Evolutionary conservation across 1,140 invertebrate genomes (phyloP).

Genomic region (Oryctes rhinoceros): DNA sequence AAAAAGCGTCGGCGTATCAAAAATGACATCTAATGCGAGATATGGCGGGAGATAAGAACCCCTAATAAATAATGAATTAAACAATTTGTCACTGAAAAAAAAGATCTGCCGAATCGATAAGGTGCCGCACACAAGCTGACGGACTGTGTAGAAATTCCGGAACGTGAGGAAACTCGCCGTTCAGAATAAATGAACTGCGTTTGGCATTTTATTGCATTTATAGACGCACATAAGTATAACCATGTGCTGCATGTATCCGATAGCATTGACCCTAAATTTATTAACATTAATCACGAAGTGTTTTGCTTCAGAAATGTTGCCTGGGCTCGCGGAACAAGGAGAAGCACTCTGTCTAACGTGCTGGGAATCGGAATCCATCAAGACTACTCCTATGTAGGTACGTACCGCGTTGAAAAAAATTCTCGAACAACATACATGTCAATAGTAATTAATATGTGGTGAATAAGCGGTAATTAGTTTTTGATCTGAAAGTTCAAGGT

Average conservation of each 20-base stretch:
- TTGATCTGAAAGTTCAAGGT: constrained; percentile 5
- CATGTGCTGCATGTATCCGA: neutral
- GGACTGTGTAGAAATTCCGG: neutral
- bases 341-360: neutral
- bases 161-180: neutral
- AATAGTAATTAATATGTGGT: constrained; percentile 4
- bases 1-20: neutral
- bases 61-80: neutral
- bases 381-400: too few species aligned
- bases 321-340: constrained; percentile 1
- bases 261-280: constrained; percentile 31
- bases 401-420: neutral
- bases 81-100: neutral
- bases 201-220: neutral
- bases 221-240: neutral
- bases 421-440: neutral
- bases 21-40: constrained; percentile 5
- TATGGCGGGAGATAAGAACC: neutral
- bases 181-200: neutral
- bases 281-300: constrained; percentile 29
- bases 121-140: neutral
- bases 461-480: neutral
- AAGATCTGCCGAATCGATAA: constrained; percentile 7
- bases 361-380: neutral
- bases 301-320: neutral